Evolutionary conservation across 2,888 invertebrate genomes (phyloP), one percentile per base, ranked within the genome.

Genomic region (Epistrophella euchroma): DNA sequence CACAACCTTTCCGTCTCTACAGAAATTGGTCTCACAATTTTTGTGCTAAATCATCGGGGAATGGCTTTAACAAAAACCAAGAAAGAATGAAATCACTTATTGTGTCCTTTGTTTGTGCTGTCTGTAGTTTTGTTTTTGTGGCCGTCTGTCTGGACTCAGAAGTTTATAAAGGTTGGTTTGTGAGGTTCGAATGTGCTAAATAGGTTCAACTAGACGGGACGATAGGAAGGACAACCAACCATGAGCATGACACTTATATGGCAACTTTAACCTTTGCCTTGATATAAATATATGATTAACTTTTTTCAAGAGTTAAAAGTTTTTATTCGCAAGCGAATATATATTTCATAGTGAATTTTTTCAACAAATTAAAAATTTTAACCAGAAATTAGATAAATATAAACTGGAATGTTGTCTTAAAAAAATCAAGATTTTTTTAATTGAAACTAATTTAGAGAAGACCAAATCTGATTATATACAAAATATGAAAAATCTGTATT

Each of bases 11-110:
- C 56, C 58, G 43, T 37, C 45, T 62, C 47, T 40, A 68, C 79
- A 75, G 56, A 86, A 78, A 82, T 86, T 58, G 45, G 64, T 81
- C 77, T 82, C 64, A 85, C 81, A 86, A 86, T 71, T 86, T 85
- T 86, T 86, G 77, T 86, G 86, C 86, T 60, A 82, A 82, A 82
- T 82, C 82, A 82, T 77, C 71, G 70, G 19, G 32, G 60, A 73
- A 50, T 60, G 56, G 79, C 71, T 84, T 25, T 37, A 43, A 32
- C 17, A 77, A 43, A 60, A 80, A 71, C 58, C 70, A 66, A 70
- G 58, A 52, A 81, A 71, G 76, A 81, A 77, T 71, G 58, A 64
- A 78, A 74, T 78, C 77, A 77, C 74, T 78, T 86, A 60, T 60
- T 81, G 74, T 71, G 78, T 68, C 55, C 66, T 86, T 86, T 86